phyloP scores from a whole-genome alignment of 2,888 invertebrate species.

The Clistopyga incitator region DNA sequence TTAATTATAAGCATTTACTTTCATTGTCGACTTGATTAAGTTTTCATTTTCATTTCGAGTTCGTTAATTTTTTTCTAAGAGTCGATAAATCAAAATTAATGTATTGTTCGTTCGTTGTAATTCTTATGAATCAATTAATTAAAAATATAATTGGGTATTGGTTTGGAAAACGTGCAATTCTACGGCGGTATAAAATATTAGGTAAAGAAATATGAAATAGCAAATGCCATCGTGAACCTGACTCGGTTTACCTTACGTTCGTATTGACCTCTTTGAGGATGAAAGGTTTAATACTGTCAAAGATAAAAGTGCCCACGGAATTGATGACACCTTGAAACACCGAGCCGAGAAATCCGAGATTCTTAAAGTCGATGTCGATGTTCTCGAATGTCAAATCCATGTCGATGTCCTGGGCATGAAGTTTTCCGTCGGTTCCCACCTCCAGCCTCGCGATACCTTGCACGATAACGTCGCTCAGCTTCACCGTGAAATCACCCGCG shows the following conservation, averaged over 20 bases:
- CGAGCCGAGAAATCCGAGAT: constrained; percentile 91
- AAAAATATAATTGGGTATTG: too few relatives aligned
- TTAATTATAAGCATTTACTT: too few relatives aligned
- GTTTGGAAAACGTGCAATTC: too few relatives aligned
- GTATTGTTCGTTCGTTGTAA: too few relatives aligned
- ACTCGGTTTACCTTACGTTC: constrained; percentile 85
- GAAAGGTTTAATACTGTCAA: constrained; percentile 94
- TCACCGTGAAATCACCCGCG: constrained; percentile 91
- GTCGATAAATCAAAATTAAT: too few relatives aligned
- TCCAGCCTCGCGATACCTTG: constrained; percentile 89
- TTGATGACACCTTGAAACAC: constrained; percentile 91
- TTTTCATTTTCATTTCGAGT: too few relatives aligned
- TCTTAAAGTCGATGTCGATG: constrained; percentile 93
- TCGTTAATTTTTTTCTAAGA: too few relatives aligned
- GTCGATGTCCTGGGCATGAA: constrained; percentile 91
- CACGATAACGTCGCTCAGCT: constrained; percentile 89
- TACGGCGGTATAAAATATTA: too few relatives aligned
- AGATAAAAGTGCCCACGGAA: constrained; percentile 92
- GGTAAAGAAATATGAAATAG: too few relatives aligned
- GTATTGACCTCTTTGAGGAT: constrained; percentile 92
- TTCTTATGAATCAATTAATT: too few relatives aligned
- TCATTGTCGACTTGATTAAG: too few relatives aligned
- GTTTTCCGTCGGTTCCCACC: constrained; percentile 90
- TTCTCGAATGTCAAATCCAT: constrained; percentile 92
- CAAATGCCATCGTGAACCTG: background rate